A percentile compares a stretch with the other conserved stretches of the same genome.
Conservation (phyloP, 1,140 invertebrate genomes). For the Drosophila subpulchrella region DNA sequence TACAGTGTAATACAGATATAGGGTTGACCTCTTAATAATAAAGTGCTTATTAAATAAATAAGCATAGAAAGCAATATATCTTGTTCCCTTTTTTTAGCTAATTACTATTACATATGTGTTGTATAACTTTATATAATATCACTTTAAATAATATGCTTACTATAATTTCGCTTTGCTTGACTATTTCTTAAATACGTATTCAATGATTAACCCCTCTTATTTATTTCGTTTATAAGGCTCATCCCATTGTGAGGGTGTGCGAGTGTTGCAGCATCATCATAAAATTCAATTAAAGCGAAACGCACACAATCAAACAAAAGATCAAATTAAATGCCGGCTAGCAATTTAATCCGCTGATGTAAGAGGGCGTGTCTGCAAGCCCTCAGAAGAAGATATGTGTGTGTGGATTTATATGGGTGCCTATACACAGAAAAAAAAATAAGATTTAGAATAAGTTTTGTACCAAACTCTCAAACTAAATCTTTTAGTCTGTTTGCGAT, state of each 20-base stretch:
- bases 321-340: conserved; percentile 81
- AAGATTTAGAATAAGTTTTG: no score
- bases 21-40: background rate
- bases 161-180: background rate
- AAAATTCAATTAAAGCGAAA: conserved; percentile 80
- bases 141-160: background rate
- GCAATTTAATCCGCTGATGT: conserved; percentile 69
- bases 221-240: conserved; percentile 12
- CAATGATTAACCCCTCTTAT: background rate
- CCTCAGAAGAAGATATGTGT: conserved; percentile 5
- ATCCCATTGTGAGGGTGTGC: conserved; percentile 8
- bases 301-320: conserved; percentile 81
- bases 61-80: no score
- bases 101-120: no score
- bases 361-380: conserved; percentile 49
- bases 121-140: no score
- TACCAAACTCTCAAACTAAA: no score
- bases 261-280: conserved; percentile 73
- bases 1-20: background rate
- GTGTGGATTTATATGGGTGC: background rate
- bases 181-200: background rate
- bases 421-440: background rate
- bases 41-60: no score
- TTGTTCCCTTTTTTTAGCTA: no score
- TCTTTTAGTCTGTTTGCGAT: no score